A percentile compares a stretch with the other conserved stretches of the same genome.
Conservation (phyloP, 2,113 vertebrate species). For the Camelus dromedarius region DNA sequence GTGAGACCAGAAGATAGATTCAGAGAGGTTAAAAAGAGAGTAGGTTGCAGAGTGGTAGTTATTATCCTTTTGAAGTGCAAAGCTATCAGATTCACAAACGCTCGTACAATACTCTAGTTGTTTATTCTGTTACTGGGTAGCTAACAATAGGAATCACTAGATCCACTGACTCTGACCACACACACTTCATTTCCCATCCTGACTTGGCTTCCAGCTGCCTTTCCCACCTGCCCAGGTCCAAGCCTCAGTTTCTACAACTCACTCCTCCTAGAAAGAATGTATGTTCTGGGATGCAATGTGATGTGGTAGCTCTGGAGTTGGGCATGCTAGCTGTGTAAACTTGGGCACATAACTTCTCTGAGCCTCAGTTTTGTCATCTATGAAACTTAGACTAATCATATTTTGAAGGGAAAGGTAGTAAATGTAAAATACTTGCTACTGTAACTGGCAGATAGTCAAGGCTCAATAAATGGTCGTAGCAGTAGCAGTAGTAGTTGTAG, state of each 20-base stretch:
- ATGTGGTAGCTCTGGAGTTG: not conserved
- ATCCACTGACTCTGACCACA: not conserved
- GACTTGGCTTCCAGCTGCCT: constrained; percentile 9
- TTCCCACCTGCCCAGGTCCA: not conserved
- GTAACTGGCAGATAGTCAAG: not conserved
- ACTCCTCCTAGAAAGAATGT: not conserved
- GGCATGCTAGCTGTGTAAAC: not conserved
- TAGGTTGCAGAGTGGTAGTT: not conserved
- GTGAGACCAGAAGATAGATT: constrained; percentile 12
- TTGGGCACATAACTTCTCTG: not conserved
- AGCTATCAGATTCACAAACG: not conserved
- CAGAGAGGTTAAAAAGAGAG: constrained; percentile 25
- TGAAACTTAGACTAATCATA: not conserved
- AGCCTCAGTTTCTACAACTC: constrained; percentile 3
- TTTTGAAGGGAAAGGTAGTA: constrained; percentile 17
- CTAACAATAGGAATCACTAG: constrained; percentile 31
- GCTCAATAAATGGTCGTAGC: not conserved
- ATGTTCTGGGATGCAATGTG: not conserved
- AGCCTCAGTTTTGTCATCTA: constrained; percentile 17
- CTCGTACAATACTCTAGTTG: not conserved
- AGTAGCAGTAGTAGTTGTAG: not conserved
- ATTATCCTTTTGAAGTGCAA: constrained; percentile 13
- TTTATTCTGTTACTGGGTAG: constrained; percentile 27
- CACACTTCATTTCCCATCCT: constrained; percentile 15
- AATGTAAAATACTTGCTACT: not conserved